Percentiles rank a stretch among this genome's conserved stretches.
Evolutionary conservation across 2,888 invertebrate species (phyloP).

Genomic region (Drosophila tanythrix): DNA sequence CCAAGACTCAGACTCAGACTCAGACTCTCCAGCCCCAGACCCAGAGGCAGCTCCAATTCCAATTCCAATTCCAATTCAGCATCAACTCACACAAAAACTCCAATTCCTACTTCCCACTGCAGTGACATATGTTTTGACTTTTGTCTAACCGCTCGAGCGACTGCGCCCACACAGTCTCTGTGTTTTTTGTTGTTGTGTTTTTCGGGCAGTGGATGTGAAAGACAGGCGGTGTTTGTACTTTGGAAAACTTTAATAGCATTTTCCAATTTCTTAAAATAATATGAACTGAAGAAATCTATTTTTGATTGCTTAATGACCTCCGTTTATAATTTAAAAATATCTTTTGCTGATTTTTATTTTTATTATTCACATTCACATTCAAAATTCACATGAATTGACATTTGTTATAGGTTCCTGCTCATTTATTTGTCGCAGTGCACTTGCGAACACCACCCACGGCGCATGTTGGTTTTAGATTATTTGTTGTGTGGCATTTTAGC

Average conservation of each 20-base stretch:
- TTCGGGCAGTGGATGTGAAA: slow-evolving; percentile 4
- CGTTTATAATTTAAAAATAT: background rate
- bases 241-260: background rate
- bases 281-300: background rate
- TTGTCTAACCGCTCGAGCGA: slow-evolving; percentile 30
- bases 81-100: slow-evolving; percentile 9
- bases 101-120: slow-evolving; percentile 44
- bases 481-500: slow-evolving; percentile 12
- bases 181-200: background rate
- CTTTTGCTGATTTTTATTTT: background rate
- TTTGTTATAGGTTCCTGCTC: background rate
- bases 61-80: slow-evolving; percentile 7
- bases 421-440: slow-evolving; percentile 11
- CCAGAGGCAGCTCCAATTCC: slow-evolving; percentile 20
- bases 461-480: slow-evolving; percentile 31
- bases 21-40: slow-evolving; percentile 12
- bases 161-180: slow-evolving; percentile 64
- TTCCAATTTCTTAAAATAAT: background rate
- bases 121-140: slow-evolving; percentile 67
- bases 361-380: background rate
- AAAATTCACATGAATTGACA: background rate
- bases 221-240: slow-evolving; percentile 43
- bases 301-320: background rate
- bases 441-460: slow-evolving; percentile 69
- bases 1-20: slow-evolving; percentile 50